These are phyloP conservation scores for Cossypha niveicapilla DNA, from an alignment of 2,797 vertebrate genomes.

Conservation along the genomic window DNA sequence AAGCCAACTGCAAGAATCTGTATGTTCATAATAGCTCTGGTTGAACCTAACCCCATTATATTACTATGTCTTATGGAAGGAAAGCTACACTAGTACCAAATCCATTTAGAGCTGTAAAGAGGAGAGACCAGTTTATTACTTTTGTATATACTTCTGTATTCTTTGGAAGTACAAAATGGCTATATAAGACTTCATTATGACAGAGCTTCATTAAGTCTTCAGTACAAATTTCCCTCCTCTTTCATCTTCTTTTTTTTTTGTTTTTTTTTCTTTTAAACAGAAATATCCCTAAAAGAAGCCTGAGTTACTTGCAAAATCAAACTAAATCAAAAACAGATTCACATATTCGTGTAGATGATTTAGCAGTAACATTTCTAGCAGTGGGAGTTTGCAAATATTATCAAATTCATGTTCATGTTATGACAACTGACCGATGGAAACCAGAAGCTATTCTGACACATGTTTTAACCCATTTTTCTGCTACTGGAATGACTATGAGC, in stretches of 20 bases:
- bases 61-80: background rate
- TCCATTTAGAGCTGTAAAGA: background rate
- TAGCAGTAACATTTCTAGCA: constrained; percentile 45
- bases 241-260: background rate
- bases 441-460: background rate
- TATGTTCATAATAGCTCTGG: background rate
- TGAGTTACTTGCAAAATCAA: background rate
- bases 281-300: background rate
- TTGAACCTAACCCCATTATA: background rate
- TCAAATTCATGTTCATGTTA: constrained; percentile 7
- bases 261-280: background rate
- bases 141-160: background rate
- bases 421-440: constrained; percentile 13
- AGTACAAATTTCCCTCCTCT: background rate
- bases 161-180: background rate
- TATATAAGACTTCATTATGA: background rate
- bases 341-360: background rate
- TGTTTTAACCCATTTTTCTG: constrained; percentile 13
- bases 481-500: background rate
- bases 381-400: constrained; percentile 18
- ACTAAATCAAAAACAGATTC: constrained; percentile 56
- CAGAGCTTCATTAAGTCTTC: background rate
- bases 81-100: background rate
- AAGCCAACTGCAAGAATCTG: background rate
- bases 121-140: background rate